These are phyloP conservation scores for Acipenser transmontanus DNA, from an alignment of 2,797 vertebrate species.

Conservation along the genomic window DNA sequence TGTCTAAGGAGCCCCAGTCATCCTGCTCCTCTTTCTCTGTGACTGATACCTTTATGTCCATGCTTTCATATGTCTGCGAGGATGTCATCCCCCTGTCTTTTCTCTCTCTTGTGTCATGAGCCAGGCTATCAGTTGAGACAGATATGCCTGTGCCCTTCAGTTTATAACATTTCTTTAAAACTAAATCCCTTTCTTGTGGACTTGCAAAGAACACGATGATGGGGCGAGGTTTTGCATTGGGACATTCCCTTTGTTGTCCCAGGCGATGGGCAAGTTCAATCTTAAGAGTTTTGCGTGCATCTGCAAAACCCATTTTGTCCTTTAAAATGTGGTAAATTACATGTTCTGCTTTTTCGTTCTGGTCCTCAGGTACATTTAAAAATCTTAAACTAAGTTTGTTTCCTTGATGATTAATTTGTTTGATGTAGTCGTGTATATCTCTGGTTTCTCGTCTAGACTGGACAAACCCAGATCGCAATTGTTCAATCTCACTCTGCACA, in stretches of 20 bases:
- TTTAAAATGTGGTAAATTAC: slow-evolving; percentile 83
- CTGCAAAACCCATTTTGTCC: slow-evolving; percentile 91
- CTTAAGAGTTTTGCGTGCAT: slow-evolving; percentile 79
- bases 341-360: slow-evolving; percentile 74
- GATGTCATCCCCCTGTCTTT: slow-evolving; percentile 82
- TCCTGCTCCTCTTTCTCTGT: slow-evolving; percentile 78
- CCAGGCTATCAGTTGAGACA: slow-evolving; percentile 87
- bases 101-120: slow-evolving; percentile 78
- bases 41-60: slow-evolving; percentile 83
- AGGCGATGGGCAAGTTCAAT: slow-evolving; percentile 91
- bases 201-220: slow-evolving; percentile 92
- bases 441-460: slow-evolving; percentile 93
- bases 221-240: slow-evolving; percentile 89
- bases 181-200: slow-evolving; percentile 85
- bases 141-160: slow-evolving; percentile 94
- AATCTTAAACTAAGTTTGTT: slow-evolving; percentile 88
- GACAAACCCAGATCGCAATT: slow-evolving; percentile 89
- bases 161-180: slow-evolving; percentile 97
- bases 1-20: slow-evolving; percentile 86
- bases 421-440: slow-evolving; percentile 96
- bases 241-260: slow-evolving; percentile 91
- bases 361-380: slow-evolving; percentile 92
- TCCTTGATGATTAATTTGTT: slow-evolving; percentile 83
- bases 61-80: slow-evolving; percentile 96
- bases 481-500: slow-evolving; percentile 96